Evolutionary conservation across 2,113 vertebrate genomes (phyloP), one percentile per base, ranked within the genome.

Genomic region (Sebastes schlegelii): DNA sequence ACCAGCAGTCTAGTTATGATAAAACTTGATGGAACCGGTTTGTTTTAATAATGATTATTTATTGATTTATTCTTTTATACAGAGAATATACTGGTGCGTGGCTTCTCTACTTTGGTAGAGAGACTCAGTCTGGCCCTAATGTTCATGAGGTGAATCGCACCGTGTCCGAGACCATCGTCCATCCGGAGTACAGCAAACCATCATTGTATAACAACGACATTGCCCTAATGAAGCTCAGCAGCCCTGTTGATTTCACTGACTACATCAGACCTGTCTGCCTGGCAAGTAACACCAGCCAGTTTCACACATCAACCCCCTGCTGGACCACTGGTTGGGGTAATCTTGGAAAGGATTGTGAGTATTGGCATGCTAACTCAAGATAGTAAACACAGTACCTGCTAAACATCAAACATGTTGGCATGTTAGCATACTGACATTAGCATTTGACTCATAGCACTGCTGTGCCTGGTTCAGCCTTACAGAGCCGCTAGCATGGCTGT

Each of bases 321-420:
- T 96, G 93, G n/a, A 76, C 91, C 80, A 96, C 96, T 0, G 97
- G 97, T 16, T 97, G 96, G 96, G 96, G 97, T 5, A 83, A 70
- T 0, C 64, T 86, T 0, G 4, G 3, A 0, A 4, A 10, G 0
- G 2, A 79, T 11, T 51, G 91, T 93, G 61, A 84, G 88, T 67
- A 49, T 66, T 67, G 13, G 21, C 7, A 26, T 26, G 5, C 6
- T 19, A 26, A 48, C 19, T 13, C 54, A 45, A 46, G 4, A 10
- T 7, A 16, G n/a, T 16, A 57, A 34, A 34, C 34, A 34, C 34
- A 34, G 3, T 34, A 34, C 34, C 34, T 34, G 34, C 34, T 34
- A 34, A 34, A 34, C 34, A 34, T 34, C 34, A 34, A 34, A 34
- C 34, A 34, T 34, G 34, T 34, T 34, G 34, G 34, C 34, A 34